Conservation (phyloP, 2,113 vertebrate species). For the Gadus chalcogrammus region DNA sequence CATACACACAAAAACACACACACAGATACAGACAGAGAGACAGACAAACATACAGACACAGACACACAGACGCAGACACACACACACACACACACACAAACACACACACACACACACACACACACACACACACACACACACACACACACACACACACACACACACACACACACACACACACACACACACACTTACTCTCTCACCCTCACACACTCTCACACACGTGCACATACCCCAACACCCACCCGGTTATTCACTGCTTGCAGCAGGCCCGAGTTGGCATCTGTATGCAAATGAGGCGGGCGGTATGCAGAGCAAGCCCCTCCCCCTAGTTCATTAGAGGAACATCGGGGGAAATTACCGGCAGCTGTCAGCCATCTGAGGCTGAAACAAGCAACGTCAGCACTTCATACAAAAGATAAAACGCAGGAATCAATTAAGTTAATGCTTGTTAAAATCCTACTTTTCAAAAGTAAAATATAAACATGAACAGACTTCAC, state of each 20-base stretch:
- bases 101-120: no score
- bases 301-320: constrained; percentile 37
- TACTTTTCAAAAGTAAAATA: no score
- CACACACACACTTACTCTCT: constrained; percentile 15
- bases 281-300: constrained; percentile 57
- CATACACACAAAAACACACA: no score
- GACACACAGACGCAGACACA: no score
- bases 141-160: constrained; percentile 15
- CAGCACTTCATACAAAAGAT: background rate
- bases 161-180: constrained; percentile 8
- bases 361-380: constrained; percentile 8
- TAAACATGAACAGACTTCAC: background rate
- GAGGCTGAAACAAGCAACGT: background rate
- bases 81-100: no score
- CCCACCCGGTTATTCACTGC: constrained; percentile 20
- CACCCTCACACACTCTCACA: constrained; percentile 11
- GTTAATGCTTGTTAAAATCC: background rate
- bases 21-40: no score
- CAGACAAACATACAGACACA: no score
- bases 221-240: constrained; percentile 9
- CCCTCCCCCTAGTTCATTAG: constrained; percentile 9
- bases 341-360: constrained; percentile 14
- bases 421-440: background rate
- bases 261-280: constrained; percentile 31
- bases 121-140: background rate